Base-by-base conservation (phyloP, 2,113 vertebrate genomes). In the Eleginops maclovinus region DNA sequence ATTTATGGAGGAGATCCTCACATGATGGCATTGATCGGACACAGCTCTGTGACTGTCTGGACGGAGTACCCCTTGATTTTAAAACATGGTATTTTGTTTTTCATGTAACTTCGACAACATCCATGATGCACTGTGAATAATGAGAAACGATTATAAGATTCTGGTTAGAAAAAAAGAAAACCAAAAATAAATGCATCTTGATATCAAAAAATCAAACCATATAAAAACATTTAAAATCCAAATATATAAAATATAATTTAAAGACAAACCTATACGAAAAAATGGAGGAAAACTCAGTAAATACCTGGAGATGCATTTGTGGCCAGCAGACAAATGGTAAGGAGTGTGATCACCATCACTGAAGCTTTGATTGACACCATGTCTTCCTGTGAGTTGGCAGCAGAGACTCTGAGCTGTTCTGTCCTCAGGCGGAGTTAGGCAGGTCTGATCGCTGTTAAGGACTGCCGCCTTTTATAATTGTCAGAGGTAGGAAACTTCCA, bases 11-110 rank as follows among this genome's bases (percentile, higher is more conserved):
- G 10, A 28, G 4, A 75, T 50, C 81, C 84, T 92, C 49, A 93
- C 93, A 93, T 92, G 55, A 95, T 88, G 51, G 91, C 91, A 19
- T 72, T 49, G 26, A 94, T 87, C 0, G 40, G n/a, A 75, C 94
- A 94, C 6, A 72, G 0, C 69, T 77, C 81, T 17, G 3, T 56
- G 0, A n/a, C 2, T 2, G 21, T 59, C 85, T 95, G 94, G 43
- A 94, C 70, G 1, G 93, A 86, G 62, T 86, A 92, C 9, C 92
- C 92, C 4, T 2, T 66, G 44, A 95, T 92, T 0, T 0, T 3
- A 0, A 0, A 0, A 31, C 77, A 91, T 2, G 73, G 75, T 13
- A 92, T 2, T 55, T 13, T 75, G 10, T 0, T 1, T 46, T 1
- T 79, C 3, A 59, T 69, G 70, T 94, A 92, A 13, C 17, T 72